Evolutionary conservation across 2,888 invertebrate genomes (phyloP).

Genomic region (Belgica antarctica): DNA sequence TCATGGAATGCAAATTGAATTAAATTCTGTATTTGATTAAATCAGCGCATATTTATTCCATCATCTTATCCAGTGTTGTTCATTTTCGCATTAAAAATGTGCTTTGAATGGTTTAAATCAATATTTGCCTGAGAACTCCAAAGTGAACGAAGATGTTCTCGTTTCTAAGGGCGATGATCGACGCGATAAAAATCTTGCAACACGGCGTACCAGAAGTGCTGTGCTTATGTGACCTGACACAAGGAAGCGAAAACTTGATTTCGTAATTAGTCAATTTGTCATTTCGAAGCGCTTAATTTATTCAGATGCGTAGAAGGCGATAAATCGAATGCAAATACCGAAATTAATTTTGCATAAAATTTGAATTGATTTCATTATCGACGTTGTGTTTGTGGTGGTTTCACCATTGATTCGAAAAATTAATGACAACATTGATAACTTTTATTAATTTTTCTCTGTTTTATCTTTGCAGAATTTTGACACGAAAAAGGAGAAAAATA

Average conservation of each 20-base stretch:
- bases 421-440: no score
- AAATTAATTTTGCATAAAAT: background rate
- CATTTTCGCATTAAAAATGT: background rate
- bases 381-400: no score
- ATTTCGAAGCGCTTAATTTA: slow-evolving; percentile 18
- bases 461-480: slow-evolving; percentile 58
- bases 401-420: background rate
- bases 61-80: background rate
- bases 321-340: background rate
- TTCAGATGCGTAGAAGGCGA: background rate
- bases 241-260: slow-evolving; percentile 10
- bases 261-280: slow-evolving; percentile 7
- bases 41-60: background rate
- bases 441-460: slow-evolving; percentile 43
- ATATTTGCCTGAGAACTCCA: slow-evolving; percentile 21
- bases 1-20: slow-evolving; percentile 31
- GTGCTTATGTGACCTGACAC: background rate
- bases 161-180: background rate
- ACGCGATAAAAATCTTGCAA: background rate
- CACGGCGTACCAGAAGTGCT: no score
- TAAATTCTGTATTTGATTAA: slow-evolving; percentile 25
- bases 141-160: background rate
- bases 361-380: background rate
- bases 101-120: slow-evolving; percentile 14
- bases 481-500: slow-evolving; percentile 56